Conservation (phyloP, 30 jellyfish, hydroid and myxozoan species). For the Cassiopea andromeda region DNA sequence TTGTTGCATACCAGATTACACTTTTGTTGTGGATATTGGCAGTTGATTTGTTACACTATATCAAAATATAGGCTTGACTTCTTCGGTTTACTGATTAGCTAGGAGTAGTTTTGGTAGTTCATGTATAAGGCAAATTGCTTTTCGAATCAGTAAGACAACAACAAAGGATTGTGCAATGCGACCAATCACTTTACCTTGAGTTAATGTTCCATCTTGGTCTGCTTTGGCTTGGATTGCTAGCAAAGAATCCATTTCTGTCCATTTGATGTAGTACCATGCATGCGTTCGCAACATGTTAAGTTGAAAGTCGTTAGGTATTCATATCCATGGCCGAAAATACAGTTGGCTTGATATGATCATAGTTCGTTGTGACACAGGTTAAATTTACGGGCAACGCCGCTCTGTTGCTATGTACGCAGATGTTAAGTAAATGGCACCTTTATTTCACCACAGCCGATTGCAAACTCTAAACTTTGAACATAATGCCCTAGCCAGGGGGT, state of each 20-base stretch:
- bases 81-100: no score
- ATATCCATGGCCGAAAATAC: neutral
- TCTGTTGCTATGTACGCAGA: slow-evolving; percentile 55
- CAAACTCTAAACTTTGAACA: slow-evolving; percentile 20
- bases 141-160: neutral
- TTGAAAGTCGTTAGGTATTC: neutral
- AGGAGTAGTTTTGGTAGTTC: no score
- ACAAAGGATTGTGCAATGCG: neutral
- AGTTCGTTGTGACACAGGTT: neutral
- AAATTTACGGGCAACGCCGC: neutral
- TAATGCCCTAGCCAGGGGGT: slow-evolving; percentile 12
- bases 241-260: slow-evolving; percentile 28
- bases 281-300: neutral
- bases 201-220: slow-evolving; percentile 1
- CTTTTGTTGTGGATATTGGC: no score
- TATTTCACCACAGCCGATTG: slow-evolving; percentile 28
- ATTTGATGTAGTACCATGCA: neutral
- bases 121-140: no score
- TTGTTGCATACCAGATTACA: no score
- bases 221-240: neutral
- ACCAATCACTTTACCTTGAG: neutral
- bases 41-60: no score
- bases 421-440: slow-evolving; percentile 33
- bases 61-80: no score
- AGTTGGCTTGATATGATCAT: neutral